Conservation (phyloP, 2,797 vertebrate genomes). For the Linurgus olivaceus region DNA sequence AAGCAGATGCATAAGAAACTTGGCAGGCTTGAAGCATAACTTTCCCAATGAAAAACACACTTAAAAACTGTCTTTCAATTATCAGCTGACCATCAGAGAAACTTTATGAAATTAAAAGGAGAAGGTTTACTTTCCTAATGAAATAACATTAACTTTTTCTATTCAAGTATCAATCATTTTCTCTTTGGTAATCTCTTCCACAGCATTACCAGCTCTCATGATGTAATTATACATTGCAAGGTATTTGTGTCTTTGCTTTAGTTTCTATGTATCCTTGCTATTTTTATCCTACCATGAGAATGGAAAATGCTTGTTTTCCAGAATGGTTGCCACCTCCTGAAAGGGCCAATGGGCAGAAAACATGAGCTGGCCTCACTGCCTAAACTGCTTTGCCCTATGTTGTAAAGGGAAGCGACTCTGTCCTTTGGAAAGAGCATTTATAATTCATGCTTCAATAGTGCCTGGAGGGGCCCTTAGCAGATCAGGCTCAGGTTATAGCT, state of each 20-base stretch:
- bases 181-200: not conserved
- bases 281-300: not conserved
- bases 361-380: not conserved
- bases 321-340: not conserved
- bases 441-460: not conserved
- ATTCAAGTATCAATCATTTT: not conserved
- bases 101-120: not conserved
- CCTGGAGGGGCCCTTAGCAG: not conserved
- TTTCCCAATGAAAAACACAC: not conserved
- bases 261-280: not conserved
- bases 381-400: not conserved
- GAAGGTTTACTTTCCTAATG: not conserved
- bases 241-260: not conserved
- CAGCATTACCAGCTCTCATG: not conserved
- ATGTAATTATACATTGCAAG: not conserved
- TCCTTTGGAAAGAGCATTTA: not conserved
- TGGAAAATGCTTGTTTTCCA: not conserved
- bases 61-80: not conserved
- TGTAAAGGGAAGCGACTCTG: fast-evolving
- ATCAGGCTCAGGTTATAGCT: not conserved
- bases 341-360: not conserved
- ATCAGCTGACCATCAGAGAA: not conserved
- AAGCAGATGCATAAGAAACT: not conserved
- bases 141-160: not conserved
- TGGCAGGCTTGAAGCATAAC: not conserved